Evolutionary conservation across 1,140 invertebrate species (phyloP), one percentile per base, ranked within the genome.

Genomic region (Halesus radiatus): DNA sequence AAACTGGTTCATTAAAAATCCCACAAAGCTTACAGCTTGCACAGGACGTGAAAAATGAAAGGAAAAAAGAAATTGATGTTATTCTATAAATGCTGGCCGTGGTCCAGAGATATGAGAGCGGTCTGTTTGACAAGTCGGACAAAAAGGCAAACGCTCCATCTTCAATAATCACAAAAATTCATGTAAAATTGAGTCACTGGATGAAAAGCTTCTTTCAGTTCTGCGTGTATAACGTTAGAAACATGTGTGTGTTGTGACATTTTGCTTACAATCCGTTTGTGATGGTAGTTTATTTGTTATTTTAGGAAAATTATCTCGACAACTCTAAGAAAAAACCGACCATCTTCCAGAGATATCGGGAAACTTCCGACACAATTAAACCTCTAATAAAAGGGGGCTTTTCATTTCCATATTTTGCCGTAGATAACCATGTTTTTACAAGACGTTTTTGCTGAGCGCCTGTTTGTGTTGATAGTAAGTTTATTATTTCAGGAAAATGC

Each of bases 41-140:
- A 64, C 66, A 50, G 66, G 66, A 70, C 66, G 66, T 70, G 66
- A 70, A 70, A 70, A 70, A 70, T 50, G 66, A 45, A 70, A 70
- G 23, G 15, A 70, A 70, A 66, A 70, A 70, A 50, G 37, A 70
- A 66, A 70, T 70, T 70, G 29, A 70, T 70, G 66, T 70, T 70
- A 70, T 70, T 70, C 20, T 70, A 50, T 70, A 70, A 70, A 70
- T 70, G 29, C n/a, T 70, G 66, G 66, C 66, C 45, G 15, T 8
- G 29, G 66, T 70, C 66, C 66, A 70, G 66, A 70, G 37, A 45
- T 70, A 50, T 20, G 32, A 50, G 37, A 50, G 66, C 66, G 66
- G 66, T 70, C 66, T 18, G 66, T 50, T 70, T 70, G 66, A 70
- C 62, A 64, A 64, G 62, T 29, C 26, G 16, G 62, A 45, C 37